A percentile compares a stretch with the other conserved stretches of the same genome.
These are phyloP conservation scores for Drosophila auraria DNA, from an alignment of 1,140 invertebrate species.

Conservation along the genomic window DNA sequence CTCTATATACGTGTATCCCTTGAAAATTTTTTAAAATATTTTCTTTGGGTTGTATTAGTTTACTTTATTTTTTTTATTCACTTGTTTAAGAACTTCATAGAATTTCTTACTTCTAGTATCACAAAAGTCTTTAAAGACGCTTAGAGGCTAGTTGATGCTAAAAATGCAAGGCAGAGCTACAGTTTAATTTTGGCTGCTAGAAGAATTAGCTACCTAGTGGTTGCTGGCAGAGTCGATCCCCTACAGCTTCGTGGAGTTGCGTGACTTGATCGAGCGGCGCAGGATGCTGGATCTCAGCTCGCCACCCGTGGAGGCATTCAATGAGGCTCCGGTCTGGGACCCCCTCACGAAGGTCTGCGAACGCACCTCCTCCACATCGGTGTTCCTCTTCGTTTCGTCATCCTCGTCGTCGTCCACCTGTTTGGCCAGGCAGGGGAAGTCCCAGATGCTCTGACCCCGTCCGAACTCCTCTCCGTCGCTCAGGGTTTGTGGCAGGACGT, in stretches of 20 bases:
- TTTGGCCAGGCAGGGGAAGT: constrained; percentile 89
- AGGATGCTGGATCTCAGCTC: constrained; percentile 89
- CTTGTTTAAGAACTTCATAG: constrained; percentile 9
- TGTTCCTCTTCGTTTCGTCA: constrained; percentile 51
- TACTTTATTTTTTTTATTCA: constrained; percentile 24
- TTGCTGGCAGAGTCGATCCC: background rate
- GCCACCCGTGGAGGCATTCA: constrained; percentile 88
- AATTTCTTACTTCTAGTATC: constrained; percentile 54
- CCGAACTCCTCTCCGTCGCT: constrained; percentile 94
- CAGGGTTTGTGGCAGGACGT: constrained; percentile 92
- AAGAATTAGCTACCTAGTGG: constrained; percentile 39
- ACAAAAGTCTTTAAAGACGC: constrained; percentile 44
- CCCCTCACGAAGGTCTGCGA: constrained; percentile 77
- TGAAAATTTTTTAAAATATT: too few species aligned
- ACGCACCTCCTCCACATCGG: constrained; percentile 69
- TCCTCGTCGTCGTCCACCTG: constrained; percentile 65
- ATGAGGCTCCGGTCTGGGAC: constrained; percentile 85
- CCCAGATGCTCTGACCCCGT: constrained; percentile 91
- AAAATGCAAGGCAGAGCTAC: constrained; percentile 56
- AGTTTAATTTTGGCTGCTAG: constrained; percentile 14
- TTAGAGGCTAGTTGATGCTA: constrained; percentile 47
- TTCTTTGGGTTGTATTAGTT: background rate
- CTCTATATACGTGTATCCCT: too few species aligned
- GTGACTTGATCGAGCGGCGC: constrained; percentile 85
- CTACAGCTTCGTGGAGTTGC: constrained; percentile 72